Evolutionary conservation across 2,797 vertebrate genomes (phyloP).

Genomic region (Danio jaintianensis): DNA sequence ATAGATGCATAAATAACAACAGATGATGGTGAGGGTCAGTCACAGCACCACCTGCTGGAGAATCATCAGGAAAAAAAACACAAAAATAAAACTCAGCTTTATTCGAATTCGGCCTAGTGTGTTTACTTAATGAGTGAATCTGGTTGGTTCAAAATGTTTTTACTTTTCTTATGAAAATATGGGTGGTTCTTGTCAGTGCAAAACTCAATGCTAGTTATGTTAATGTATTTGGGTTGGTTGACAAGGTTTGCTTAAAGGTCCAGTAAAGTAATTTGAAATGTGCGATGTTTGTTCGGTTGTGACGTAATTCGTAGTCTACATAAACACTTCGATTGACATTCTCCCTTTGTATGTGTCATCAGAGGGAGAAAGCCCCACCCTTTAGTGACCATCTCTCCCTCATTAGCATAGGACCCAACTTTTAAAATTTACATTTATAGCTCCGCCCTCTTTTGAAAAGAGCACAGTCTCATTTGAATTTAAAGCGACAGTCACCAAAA

Average conservation of each 20-base stretch:
- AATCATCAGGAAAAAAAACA: not conserved
- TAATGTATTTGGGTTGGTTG: not conserved
- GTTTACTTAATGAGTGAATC: not conserved
- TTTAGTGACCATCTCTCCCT: no score
- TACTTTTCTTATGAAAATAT: not conserved
- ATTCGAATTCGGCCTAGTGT: not conserved
- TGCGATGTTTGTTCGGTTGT: no score
- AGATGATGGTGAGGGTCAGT: conserved; percentile 3
- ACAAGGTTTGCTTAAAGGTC: not conserved
- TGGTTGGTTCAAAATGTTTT: not conserved
- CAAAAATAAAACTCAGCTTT: not conserved
- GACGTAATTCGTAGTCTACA: no score
- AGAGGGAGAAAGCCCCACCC: no score
- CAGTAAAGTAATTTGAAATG: no score
- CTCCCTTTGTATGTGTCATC: no score
- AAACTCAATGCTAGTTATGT: not conserved
- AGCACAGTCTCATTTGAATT: no score
- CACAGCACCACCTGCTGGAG: conserved; percentile 6
- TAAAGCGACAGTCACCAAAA: no score
- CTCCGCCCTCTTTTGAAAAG: no score
- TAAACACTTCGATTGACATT: no score
- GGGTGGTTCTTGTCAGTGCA: not conserved
- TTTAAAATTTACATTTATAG: no score
- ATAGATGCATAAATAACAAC: conserved; percentile 34
- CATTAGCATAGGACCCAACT: no score